Evolutionary conservation across 1,140 invertebrate genomes (phyloP), one percentile per base, ranked within the genome.

Genomic region (Platyscapa corneri): DNA sequence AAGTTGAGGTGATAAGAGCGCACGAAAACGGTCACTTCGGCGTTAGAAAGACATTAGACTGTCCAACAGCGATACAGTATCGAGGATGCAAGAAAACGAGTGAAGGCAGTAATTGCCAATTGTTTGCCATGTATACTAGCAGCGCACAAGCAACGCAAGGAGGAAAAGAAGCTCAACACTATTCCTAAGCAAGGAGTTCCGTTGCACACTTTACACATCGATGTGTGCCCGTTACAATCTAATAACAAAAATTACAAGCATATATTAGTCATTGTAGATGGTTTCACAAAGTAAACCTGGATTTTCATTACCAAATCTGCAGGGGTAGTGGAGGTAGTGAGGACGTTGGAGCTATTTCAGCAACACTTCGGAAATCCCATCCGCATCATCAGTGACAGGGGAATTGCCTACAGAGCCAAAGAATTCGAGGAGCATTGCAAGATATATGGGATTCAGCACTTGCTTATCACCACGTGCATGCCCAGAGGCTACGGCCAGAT

Each of bases 401-500:
- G 12, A 86, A 86, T 30, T 87, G 88, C 0, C 92, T 92, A 79
- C 14, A 82, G 14, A 34, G 70, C 2, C 42, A 42, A n/a, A 46
- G 79, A n/a, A n/a, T n/a, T n/a, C n/a, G n/a, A n/a, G n/a, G n/a
- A n/a, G n/a, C n/a, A n/a, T n/a, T n/a, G n/a, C 37, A 46, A 39
- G 20, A 8, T 42, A 18, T 18, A 82, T 7, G 8, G 14, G 20
- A 82, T 82, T 5, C 34, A 82, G 37, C 79, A 70, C 16, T 20
- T 46, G 1, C 14, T 42, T 5, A 70, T 67, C 6, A 67, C 79
- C 5, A 70, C 10, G 16, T 60, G 64, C 10, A 20, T 65, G 7
- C 79, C 39, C 1, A 65, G 64, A 12, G 85, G 87, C 3, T 89
- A 90, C 82, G 89, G 88, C 8, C 89, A 90, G 86, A 88, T 88